phyloP scores from a whole-genome alignment of 2,797 vertebrate genomes.

The Thamnophis elegans region DNA sequence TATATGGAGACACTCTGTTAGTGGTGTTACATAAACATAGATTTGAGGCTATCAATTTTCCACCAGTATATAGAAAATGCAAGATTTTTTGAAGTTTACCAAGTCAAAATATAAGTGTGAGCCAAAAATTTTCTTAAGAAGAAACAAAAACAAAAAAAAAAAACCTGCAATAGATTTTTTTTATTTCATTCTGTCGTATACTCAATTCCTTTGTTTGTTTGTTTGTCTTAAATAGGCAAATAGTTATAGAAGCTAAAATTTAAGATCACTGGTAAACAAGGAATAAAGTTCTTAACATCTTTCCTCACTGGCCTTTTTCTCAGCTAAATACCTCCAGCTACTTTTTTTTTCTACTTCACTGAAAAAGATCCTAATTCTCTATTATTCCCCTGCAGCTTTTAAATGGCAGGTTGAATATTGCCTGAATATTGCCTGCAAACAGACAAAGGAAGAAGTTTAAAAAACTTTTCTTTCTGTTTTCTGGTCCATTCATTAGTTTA shows the following conservation, averaged over 20 bases:
- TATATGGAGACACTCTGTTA: neutral
- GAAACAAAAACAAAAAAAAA: too few species aligned
- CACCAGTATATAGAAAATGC: neutral
- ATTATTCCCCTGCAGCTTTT: neutral
- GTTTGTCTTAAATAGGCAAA: neutral
- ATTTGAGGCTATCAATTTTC: neutral
- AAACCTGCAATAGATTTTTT: neutral
- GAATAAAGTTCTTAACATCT: neutral
- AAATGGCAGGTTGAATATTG: neutral
- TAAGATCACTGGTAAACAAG: neutral
- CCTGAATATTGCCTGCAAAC: neutral
- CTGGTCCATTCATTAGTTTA: neutral
- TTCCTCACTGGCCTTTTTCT: neutral
- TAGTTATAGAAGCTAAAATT: neutral
- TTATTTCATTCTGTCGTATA: neutral
- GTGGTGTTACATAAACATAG: neutral
- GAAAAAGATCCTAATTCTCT: neutral
- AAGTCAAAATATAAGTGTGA: neutral
- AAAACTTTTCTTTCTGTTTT: neutral
- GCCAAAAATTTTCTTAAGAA: neutral
- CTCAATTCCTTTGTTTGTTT: neutral
- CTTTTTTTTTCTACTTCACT: neutral
- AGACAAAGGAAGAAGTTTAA: neutral
- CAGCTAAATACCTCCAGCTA: neutral
- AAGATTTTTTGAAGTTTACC: neutral